Base-by-base conservation (phyloP, 1,140 invertebrate genomes). In the Sarcophaga peregrina region DNA sequence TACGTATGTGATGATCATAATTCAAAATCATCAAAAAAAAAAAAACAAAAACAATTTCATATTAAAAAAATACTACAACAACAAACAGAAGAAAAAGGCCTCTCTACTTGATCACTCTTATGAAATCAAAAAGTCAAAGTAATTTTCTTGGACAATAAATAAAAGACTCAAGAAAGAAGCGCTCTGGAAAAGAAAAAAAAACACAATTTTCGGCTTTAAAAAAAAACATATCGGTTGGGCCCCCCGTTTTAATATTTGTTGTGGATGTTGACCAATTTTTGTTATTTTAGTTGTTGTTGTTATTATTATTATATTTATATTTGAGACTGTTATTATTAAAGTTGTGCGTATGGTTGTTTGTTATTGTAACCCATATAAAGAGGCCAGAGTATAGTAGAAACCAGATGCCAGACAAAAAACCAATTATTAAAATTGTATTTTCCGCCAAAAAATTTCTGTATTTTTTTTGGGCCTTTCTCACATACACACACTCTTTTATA, bases 401-500 rank as follows among this genome's bases (percentile, higher is more conserved):
- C 46, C 82, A 82, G 45, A 82, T 82, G 82, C 82, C 82, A 82
- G 82, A 82, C 82, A 82, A 75, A 10, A 81, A 81, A 81, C 54
- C 80, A 82, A 82, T 82, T 82, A 82, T 82, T 82, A 82, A 82
- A 82, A 48, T 82, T 75, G 50, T 82, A 68, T 81, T 81, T 52
- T 62, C 54, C 54, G 52, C 54, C 52, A 72, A 81, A 72, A 72
- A 81, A 68, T 37, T 45, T 17, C 13, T 50, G 9, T 78, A 20
- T 78, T 45, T 20, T 45, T 17, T 25, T n/a, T n/a, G n/a, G 25
- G 15, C n/a, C 17, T 15, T 47, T n/a, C 48, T 8, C 46, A 76
- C 13, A 76, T 15, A 78, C 47, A 52, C 17, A 73, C 8, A 5
- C 25, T 1, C 17, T 20, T 9, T 8, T 20, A 72, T 6, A 72